A percentile compares a stretch with the other conserved stretches of the same genome.
Evolutionary conservation across 2,888 invertebrate genomes (phyloP).

Genomic region (Digitonthophagus gazella): DNA sequence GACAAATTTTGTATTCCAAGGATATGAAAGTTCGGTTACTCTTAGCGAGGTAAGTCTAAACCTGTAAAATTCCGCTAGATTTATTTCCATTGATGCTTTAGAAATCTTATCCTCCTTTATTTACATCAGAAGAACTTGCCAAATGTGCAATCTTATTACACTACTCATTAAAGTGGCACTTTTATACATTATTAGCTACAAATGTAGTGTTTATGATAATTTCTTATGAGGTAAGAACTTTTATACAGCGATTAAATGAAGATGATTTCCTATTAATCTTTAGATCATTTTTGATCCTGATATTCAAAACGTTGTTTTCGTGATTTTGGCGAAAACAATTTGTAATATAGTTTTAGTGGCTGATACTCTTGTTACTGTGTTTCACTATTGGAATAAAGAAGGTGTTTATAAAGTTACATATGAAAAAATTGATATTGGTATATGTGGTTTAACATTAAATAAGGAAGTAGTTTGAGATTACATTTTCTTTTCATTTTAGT

Average conservation of each 20-base stretch:
- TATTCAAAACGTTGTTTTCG: background rate
- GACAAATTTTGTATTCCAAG: background rate
- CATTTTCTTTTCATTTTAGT: background rate
- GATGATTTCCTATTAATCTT: background rate
- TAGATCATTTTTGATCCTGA: slow-evolving; percentile 7
- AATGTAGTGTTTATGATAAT: slow-evolving; percentile 6
- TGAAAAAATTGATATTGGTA: slow-evolving; percentile 2
- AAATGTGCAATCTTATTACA: slow-evolving; percentile 16
- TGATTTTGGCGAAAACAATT: slow-evolving; percentile 1
- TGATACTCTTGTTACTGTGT: slow-evolving; percentile 5
- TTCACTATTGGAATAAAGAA: background rate
- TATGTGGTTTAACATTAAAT: no score
- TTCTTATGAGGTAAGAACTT: slow-evolving; percentile 21
- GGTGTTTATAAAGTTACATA: background rate
- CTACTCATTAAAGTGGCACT: slow-evolving; percentile 20
- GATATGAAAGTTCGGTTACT: background rate
- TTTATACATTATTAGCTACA: slow-evolving; percentile 17
- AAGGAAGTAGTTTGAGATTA: no score
- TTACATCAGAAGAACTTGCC: slow-evolving; percentile 16
- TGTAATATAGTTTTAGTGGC: slow-evolving; percentile 6
- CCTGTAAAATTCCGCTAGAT: background rate
- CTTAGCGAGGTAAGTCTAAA: background rate
- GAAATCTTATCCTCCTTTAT: slow-evolving; percentile 21
- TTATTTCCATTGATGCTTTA: slow-evolving; percentile 9
- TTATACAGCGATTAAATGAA: background rate